A percentile compares a stretch with the other conserved stretches of the same genome.
phyloP scores from a whole-genome alignment of 2,888 invertebrate genomes.

The Aporophyla lueneburgensis region DNA sequence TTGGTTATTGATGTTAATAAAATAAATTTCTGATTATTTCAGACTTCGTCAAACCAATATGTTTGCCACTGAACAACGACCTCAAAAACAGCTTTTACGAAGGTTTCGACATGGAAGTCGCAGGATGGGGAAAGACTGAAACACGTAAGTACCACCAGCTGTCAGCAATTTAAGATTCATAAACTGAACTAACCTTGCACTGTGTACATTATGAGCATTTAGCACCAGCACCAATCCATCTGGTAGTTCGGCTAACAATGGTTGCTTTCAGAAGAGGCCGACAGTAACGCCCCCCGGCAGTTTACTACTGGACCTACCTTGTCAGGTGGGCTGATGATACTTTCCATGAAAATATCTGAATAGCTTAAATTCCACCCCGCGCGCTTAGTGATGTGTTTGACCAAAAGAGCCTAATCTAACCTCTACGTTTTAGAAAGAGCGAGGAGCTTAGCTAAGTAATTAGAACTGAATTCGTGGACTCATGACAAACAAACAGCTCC shows the following conservation, averaged over 20 bases:
- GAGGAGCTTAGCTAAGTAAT: background rate
- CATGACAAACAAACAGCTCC: background rate
- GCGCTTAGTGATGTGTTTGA: conserved; percentile 40
- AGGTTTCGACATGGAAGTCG: conserved; percentile 90
- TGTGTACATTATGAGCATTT: conserved; percentile 28
- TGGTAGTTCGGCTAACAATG: conserved; percentile 46
- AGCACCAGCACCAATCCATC: conserved; percentile 48
- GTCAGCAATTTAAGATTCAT: background rate
- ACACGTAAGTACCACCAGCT: conserved; percentile 81
- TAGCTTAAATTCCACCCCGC: conserved; percentile 48
- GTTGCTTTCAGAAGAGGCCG: conserved; percentile 63
- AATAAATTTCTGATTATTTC: conserved; percentile 60
- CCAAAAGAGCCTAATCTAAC: conserved; percentile 19
- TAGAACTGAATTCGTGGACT: background rate
- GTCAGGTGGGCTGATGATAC: conserved; percentile 56
- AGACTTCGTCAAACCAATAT: conserved; percentile 90
- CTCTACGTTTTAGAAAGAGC: background rate
- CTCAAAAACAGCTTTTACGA: conserved; percentile 81
- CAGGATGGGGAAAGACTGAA: conserved; percentile 94
- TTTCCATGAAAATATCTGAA: conserved; percentile 22
- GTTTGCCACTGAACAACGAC: conserved; percentile 84
- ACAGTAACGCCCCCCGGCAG: conserved; percentile 28
- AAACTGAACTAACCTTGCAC: conserved; percentile 55
- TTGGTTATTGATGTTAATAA: background rate
- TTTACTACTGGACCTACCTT: conserved; percentile 33